Evolutionary conservation across 2,888 invertebrate genomes (phyloP), one percentile per base, ranked within the genome.

Genomic region (Polyploca ridens): DNA sequence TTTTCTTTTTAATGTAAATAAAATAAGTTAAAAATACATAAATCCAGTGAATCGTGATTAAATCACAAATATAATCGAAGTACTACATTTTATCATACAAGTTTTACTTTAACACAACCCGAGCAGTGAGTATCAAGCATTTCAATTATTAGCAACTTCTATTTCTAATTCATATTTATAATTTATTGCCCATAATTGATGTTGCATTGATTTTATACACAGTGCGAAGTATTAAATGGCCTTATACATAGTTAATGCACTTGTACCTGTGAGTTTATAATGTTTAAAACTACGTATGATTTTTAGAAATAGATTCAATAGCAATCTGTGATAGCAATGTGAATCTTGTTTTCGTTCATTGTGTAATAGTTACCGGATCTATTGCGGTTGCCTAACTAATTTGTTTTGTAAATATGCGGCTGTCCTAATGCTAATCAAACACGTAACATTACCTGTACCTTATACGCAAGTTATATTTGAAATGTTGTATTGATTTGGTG

Each of bases 1-100:
- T 68, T 38, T 62, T 64, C 68, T 72, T 72, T 69, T 63, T 69
- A 63, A 49, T 69, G 68, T 69, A 73, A 72, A 69, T 71, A 69
- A 69, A 70, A 71, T 75, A 70, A 58, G 70, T 69, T 63, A 62
- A 14, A 46, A 4, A 27, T 13, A 61, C 19, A 61, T 19, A 10
- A 38, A 19, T 5, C 10, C 59, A 27, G 19, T 41, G 49, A 54
- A 41, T 27, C 41, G 61, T 61, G 61, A 61, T 61, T 41, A 41
- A 61, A 61, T 61, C 61, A 61, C 41, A 1, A 19, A 5, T 27
- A 54, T 41, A 44, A 7, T 1, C 61, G 1, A 8, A 41, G 14
- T 44, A 13, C 44, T 19, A 41, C 44, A 27, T 61, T 14, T 11
- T 1, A 33, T 19, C 11, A 19, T 58, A 33, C n/a, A 41, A 41